Evolutionary conservation across 2,113 vertebrate species (phyloP), one percentile per base, ranked within the genome.

Genomic region (Leiothrix lutea): DNA sequence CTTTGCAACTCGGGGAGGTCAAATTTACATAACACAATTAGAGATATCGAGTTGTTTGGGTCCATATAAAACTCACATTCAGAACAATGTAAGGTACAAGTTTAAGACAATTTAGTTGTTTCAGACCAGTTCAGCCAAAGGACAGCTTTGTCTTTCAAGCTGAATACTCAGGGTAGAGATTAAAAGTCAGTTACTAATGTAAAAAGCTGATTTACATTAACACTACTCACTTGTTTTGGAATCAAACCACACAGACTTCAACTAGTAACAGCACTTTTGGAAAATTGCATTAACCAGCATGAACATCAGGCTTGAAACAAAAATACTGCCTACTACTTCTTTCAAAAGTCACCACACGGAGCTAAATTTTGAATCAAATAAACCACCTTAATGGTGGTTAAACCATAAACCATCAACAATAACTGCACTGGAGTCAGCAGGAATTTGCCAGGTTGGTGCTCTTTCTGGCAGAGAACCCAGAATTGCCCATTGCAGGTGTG

Each of bases 11-110:
- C 35, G 51, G 56, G 75, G 56, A 71, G 86, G 56, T 78, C 79
- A 78, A 72, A 96, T 92, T 95, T 96, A 88, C 93, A 67, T 80
- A 94, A 90, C 6, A 1, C 72, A 88, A 80, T 92, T 90, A 84
- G 64, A 90, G 92, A 95, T 74, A 90, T 3, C 3, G 0, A 92
- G 56, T 3, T 4, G 72, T 48, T 84, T 60, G 64, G 19, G 51
- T 71, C 72, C 48, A 36, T 28, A 53, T 42, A 78, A 71, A 86
- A 74, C 24, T 42, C 8, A 1, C n/a, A 12, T 45, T 70, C 48
- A 51, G 72, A 66, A 88, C 92, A 94, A 78, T 56, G 57, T 24
- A 62, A 93, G 48, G 61, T 69, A 81, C 44, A 56, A 84, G 42
- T 74, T 71, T 57, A 83, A 92, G 69, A 54, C 72, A 64, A 24